Base-by-base conservation (phyloP, 2,113 vertebrate species). In the Irena cyanogastra region DNA sequence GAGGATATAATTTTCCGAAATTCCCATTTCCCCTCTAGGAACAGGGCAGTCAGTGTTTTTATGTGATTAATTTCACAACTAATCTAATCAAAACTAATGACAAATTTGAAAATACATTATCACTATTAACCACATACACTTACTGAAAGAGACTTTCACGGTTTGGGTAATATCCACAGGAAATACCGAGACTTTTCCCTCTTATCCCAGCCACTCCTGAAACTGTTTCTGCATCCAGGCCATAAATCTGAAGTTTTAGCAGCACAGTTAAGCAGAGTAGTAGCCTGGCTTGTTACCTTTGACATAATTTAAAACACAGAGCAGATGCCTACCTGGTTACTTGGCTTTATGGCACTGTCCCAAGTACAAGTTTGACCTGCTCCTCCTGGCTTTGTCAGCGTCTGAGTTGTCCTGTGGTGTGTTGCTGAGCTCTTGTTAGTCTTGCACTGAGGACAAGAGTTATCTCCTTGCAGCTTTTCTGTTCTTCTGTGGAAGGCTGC, bases 191-290 rank as follows among this genome's bases (percentile, higher is more conserved):
- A 66, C 82, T 93, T 95, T 92, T 87, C 83, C 83, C 90, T 96
- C 92, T 95, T 37, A 95, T 75, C 83, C 90, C 93, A 95, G 69
- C 13, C n/a, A 50, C 69, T 93, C 83, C 80, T 65, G 26, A 84
- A 89, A 71, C 37, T 57, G 8, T 54, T 88, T 74, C 44, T 64
- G 21, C 56, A 84, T 39, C 60, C 72, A 87, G 69, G 22, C 33
- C 33, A 35, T 42, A 81, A 70, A 68, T 52, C 26, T 90, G 79
- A 75, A 83, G 79, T 59, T 30, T 11, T 24, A 74, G 31, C 16
- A 81, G 44, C 31, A 31, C 16, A 45, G 35, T 68, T 56, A 75
- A 71, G 35, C 16, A 33, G 12, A 88, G 13, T n/a, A 66, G 74
- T 59, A 74, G 31, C 42, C 82, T 83, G 59, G 13, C 8, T 85